Conservation (phyloP, 1,140 invertebrate genomes). For the Nebria ingens region DNA sequence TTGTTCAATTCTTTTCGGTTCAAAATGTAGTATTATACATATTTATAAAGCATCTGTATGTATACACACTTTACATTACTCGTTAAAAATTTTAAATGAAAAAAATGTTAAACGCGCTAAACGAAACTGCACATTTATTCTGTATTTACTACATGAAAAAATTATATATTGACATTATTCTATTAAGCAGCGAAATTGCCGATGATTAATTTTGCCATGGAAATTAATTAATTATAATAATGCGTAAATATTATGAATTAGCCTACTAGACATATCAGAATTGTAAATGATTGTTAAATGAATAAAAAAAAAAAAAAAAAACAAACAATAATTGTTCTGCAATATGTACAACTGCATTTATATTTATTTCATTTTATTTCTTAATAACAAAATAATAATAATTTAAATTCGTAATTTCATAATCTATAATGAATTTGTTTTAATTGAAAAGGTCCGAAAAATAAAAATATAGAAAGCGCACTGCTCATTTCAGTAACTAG, state of each 20-base stretch:
- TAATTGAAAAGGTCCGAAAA: neutral
- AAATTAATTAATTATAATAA: neutral
- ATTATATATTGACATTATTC: neutral
- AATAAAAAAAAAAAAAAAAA: no score
- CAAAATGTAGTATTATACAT: neutral
- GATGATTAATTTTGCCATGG: constrained; percentile 8
- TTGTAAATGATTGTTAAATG: constrained; percentile 27
- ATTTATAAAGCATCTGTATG: constrained; percentile 2
- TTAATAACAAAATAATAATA: neutral
- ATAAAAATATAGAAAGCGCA: no score
- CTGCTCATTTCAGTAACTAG: no score
- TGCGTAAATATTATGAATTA: constrained; percentile 9
- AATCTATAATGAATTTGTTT: neutral
- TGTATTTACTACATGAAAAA: constrained; percentile 1
- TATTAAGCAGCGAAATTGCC: constrained; percentile 9
- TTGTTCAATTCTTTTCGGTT: no score
- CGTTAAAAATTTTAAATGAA: neutral
- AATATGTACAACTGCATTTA: neutral
- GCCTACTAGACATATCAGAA: constrained; percentile 23
- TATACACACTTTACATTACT: constrained; percentile 5
- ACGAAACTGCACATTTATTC: constrained; percentile 5
- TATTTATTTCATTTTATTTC: neutral
- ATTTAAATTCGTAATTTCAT: neutral
- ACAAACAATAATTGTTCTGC: constrained; percentile 22
- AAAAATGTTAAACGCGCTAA: constrained; percentile 5